Conservation (phyloP, 2,888 invertebrate species). For the Rhagophthalmus giganteus region DNA sequence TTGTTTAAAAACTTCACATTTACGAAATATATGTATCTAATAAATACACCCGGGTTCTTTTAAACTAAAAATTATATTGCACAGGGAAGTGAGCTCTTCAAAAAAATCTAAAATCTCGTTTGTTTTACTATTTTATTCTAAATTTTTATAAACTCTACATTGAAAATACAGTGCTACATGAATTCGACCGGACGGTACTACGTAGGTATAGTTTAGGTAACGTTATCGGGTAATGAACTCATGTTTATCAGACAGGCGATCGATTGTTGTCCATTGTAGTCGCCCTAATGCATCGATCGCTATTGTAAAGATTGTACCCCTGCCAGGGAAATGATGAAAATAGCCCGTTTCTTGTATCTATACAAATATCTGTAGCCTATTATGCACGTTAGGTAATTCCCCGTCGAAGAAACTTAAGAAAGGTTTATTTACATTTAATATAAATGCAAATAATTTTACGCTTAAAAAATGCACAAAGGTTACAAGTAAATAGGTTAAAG, state of each 20-base stretch:
- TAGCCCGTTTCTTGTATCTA: slow-evolving; percentile 48
- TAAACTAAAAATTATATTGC: no score
- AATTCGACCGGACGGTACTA: no score
- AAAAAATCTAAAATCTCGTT: background rate
- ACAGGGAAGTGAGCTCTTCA: no score
- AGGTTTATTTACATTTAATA: background rate
- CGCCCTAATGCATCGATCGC: slow-evolving; percentile 50
- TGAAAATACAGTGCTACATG: no score
- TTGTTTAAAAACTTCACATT: no score
- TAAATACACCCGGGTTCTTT: background rate
- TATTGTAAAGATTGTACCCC: slow-evolving; percentile 46
- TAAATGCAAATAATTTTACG: background rate
- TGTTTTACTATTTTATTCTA: no score
- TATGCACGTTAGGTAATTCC: slow-evolving; percentile 25
- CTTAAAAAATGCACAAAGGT: no score
- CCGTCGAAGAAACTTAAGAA: background rate
- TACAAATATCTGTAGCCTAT: slow-evolving; percentile 45
- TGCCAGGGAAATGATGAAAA: slow-evolving; percentile 51
- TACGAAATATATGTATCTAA: background rate
- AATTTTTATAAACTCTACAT: background rate
- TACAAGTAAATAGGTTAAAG: no score
- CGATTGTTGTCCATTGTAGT: slow-evolving; percentile 53
- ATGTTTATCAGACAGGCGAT: slow-evolving; percentile 51
- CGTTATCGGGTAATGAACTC: slow-evolving; percentile 54
- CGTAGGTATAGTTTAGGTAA: slow-evolving; percentile 34